Percentiles rank a stretch among this genome's conserved stretches.
Evolutionary conservation across 1,140 invertebrate genomes (phyloP).

Genomic region (Reticulitermes speratus): DNA sequence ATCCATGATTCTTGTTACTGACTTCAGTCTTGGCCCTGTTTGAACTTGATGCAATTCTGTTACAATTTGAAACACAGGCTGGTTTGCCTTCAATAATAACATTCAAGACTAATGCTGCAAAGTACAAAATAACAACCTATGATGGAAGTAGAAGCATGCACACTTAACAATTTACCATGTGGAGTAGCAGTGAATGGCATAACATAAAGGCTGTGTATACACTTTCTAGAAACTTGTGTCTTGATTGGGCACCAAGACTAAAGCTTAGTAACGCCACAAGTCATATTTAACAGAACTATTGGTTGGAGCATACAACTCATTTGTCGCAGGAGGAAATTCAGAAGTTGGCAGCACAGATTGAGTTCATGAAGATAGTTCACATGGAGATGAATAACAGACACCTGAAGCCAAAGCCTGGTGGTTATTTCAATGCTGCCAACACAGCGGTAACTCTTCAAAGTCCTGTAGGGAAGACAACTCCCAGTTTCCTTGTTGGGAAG

Average conservation of each 20-base stretch:
- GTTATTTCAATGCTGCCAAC: conserved; percentile 62
- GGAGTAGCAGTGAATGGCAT: no score
- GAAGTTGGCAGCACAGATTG: conserved; percentile 85
- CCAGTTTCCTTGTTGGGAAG: neutral
- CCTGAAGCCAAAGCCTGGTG: conserved; percentile 75
- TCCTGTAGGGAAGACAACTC: conserved; percentile 36
- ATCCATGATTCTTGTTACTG: no score
- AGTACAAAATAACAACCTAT: no score
- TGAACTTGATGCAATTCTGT: no score
- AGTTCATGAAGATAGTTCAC: conserved; percentile 89
- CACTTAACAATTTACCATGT: no score
- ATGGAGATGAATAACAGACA: conserved; percentile 91
- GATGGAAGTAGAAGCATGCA: no score
- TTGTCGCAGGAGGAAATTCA: conserved; percentile 77
- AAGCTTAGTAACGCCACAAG: neutral
- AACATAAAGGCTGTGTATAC: no score
- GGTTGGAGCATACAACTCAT: conserved; percentile 4
- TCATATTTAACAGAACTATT: neutral
- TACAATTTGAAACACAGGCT: no score
- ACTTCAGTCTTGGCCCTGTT: no score
- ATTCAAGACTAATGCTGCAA: no score
- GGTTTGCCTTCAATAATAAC: no score
- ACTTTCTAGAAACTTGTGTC: no score
- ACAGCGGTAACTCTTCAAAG: conserved; percentile 46
- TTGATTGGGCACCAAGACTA: neutral